Evolutionary conservation across 2,888 invertebrate species (phyloP).

Genomic region (Phengaris arion): DNA sequence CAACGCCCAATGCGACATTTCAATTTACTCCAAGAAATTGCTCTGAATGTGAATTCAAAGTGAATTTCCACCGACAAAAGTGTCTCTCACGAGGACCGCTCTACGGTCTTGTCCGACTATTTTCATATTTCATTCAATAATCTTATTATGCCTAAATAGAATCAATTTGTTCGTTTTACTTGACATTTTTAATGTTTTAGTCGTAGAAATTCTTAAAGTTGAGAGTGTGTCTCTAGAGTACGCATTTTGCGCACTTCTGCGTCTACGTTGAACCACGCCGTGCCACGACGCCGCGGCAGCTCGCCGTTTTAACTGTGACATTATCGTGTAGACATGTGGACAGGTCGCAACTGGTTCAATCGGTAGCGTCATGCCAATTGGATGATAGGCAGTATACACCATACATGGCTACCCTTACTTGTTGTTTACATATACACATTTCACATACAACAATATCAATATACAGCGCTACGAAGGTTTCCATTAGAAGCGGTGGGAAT

Average conservation of each 20-base stretch:
- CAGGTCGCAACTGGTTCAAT: too few species aligned
- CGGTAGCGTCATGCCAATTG: too few species aligned
- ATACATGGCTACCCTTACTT: too few species aligned
- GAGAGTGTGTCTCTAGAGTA: background rate
- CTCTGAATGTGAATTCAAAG: constrained; percentile 2
- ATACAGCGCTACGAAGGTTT: background rate
- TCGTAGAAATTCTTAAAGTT: background rate
- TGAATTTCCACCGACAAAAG: constrained; percentile 17
- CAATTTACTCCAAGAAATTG: background rate
- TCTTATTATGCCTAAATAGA: background rate
- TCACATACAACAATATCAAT: background rate
- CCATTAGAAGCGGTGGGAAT: constrained; percentile 3
- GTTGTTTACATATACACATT: background rate
- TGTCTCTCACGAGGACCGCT: background rate
- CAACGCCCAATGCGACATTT: background rate
- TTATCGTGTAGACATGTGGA: too few species aligned
- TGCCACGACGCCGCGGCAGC: too few species aligned
- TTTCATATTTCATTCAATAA: constrained; percentile 8
- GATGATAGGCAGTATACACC: too few species aligned
- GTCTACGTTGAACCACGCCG: too few species aligned
- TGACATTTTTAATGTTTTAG: background rate
- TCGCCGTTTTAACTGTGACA: too few species aligned
- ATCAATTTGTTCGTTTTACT: background rate
- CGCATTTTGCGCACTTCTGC: too few species aligned
- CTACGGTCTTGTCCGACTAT: background rate